These are phyloP conservation scores for Hyles euphorbiae DNA, from an alignment of 1,140 invertebrate genomes.

Conservation along the genomic window DNA sequence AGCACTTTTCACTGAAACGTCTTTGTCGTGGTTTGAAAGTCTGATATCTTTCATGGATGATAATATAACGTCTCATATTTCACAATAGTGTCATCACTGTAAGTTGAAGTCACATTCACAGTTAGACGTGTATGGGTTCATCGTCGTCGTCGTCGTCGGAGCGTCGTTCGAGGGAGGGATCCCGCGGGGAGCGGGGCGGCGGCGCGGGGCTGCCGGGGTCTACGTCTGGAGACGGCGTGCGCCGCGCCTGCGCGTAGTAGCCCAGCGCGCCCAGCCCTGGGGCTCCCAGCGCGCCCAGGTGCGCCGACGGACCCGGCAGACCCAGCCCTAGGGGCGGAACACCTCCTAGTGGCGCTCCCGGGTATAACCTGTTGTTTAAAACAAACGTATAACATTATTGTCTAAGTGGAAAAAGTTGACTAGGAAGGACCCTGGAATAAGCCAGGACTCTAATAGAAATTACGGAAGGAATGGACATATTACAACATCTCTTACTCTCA, in stretches of 20 bases:
- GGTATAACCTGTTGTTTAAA: constrained; percentile 51
- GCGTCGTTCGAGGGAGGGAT: constrained; percentile 51
- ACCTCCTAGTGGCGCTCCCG: constrained; percentile 54
- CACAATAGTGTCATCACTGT: not conserved
- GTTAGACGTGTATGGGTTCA: constrained; percentile 66
- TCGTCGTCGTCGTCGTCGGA: constrained; percentile 66
- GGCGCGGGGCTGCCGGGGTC: constrained; percentile 80
- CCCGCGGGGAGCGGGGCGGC: constrained; percentile 63
- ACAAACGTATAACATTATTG: not conserved
- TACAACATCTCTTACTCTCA: no score
- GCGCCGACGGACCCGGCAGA: constrained; percentile 79
- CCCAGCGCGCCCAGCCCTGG: constrained; percentile 77
- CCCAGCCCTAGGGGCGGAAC: constrained; percentile 71
- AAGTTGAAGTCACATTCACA: not conserved
- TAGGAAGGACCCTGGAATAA: no score
- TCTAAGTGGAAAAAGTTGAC: no score
- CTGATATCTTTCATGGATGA: no score
- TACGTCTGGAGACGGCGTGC: constrained; percentile 72
- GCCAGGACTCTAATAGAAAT: no score
- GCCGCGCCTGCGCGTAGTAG: constrained; percentile 78
- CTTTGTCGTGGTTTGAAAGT: no score
- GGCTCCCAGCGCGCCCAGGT: constrained; percentile 71
- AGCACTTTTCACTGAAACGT: no score
- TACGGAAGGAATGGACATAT: no score
- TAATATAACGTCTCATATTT: no score